Evolutionary conservation across 2,888 invertebrate species (phyloP).

Genomic region (Myathropa florea): DNA sequence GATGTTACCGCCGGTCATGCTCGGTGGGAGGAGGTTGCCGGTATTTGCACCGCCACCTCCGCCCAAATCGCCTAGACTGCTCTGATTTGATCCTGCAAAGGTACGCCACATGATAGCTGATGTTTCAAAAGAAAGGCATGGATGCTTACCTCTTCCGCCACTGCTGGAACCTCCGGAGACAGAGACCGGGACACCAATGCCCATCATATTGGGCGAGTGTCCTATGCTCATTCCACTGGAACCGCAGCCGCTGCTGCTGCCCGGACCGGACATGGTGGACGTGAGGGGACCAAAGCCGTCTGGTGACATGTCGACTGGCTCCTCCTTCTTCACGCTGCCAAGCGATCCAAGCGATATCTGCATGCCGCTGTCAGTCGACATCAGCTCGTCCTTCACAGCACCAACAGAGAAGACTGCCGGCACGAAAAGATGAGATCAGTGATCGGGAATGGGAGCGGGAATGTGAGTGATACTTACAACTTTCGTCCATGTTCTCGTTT

Average conservation of each 20-base stretch:
- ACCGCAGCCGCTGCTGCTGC: slow-evolving; percentile 34
- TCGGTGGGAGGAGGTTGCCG: background rate
- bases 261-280: slow-evolving; percentile 50
- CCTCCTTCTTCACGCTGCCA: slow-evolving; percentile 77
- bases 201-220: slow-evolving; percentile 51
- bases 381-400: slow-evolving; percentile 56
- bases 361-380: slow-evolving; percentile 58
- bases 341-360: slow-evolving; percentile 74
- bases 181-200: slow-evolving; percentile 26
- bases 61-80: slow-evolving; percentile 34
- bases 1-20: background rate
- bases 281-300: slow-evolving; percentile 77
- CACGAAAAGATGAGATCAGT: background rate
- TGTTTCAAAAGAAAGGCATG: background rate
- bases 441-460: background rate
- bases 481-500: slow-evolving; percentile 64
- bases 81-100: slow-evolving; percentile 37
- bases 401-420: slow-evolving; percentile 58
- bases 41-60: background rate
- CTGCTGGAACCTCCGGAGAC: slow-evolving; percentile 6
- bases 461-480: slow-evolving; percentile 21
- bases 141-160: slow-evolving; percentile 36
- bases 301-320: slow-evolving; percentile 77
- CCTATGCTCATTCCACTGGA: slow-evolving; percentile 42
- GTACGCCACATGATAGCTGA: background rate